phyloP scores from a whole-genome alignment of 2,797 vertebrate species.

The Meriones psammophilus region DNA sequence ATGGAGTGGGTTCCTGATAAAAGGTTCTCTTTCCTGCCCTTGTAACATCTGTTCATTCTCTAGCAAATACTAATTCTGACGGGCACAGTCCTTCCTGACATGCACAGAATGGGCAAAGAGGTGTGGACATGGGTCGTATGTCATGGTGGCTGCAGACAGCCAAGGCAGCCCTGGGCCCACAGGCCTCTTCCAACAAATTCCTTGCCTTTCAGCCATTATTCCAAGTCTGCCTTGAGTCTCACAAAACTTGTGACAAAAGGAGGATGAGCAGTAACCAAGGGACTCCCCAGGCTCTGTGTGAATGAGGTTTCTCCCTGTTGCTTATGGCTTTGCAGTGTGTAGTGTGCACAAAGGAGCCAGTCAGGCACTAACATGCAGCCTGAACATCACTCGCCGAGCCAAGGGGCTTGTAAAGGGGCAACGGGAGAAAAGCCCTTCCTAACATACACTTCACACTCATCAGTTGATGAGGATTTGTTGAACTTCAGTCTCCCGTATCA shows the following conservation, averaged over 20 bases:
- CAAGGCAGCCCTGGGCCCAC: neutral
- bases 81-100: neutral
- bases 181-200: neutral
- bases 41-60: neutral
- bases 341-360: neutral
- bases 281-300: neutral
- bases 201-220: neutral
- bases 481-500: neutral
- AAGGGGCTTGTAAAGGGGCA: neutral
- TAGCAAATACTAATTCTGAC: neutral
- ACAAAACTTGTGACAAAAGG: neutral
- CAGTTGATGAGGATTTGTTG: neutral
- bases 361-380: neutral
- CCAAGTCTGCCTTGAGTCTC: neutral
- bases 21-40: neutral
- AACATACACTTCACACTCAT: neutral
- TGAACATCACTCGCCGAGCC: neutral
- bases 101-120: neutral
- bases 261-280: neutral
- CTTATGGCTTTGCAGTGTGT: neutral
- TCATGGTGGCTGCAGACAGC: neutral
- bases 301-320: neutral
- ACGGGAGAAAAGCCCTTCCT: neutral
- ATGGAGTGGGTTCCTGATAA: neutral
- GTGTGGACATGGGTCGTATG: neutral